Percentiles rank a stretch among this genome's conserved stretches.
Conservation (phyloP, 2,888 invertebrate genomes). For the Azorinus chamasolen region DNA sequence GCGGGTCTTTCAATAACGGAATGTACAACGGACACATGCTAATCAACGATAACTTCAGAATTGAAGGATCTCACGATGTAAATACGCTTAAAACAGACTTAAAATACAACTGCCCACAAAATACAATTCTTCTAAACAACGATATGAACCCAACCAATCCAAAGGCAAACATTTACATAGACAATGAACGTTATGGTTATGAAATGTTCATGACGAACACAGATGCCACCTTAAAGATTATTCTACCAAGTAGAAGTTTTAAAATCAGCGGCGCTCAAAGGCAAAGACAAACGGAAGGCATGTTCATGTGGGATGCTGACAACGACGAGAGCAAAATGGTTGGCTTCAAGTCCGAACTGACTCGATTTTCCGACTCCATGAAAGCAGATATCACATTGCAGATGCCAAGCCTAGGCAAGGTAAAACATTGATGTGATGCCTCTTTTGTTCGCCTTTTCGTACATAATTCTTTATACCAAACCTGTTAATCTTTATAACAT, state of each 20-base stretch:
- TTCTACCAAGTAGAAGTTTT: conserved; percentile 65
- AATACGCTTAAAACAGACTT: conserved; percentile 13
- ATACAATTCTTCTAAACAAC: conserved; percentile 8
- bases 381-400: conserved; percentile 69
- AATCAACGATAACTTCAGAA: background rate
- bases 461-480: too few species aligned
- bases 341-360: conserved; percentile 54
- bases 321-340: conserved; percentile 72
- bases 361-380: conserved; percentile 50
- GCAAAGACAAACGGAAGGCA: conserved; percentile 50
- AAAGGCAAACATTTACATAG: conserved; percentile 13
- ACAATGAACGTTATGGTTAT: conserved; percentile 48
- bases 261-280: conserved; percentile 41
- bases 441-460: too few species aligned
- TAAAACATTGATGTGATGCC: conserved; percentile 20
- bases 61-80: conserved; percentile 36
- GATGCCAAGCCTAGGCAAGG: conserved; percentile 74
- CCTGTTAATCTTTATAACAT: too few species aligned
- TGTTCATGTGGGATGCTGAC: conserved; percentile 76
- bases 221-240: conserved; percentile 59
- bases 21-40: background rate
- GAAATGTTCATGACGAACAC: conserved; percentile 27
- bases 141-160: conserved; percentile 8
- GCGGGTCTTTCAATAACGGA: background rate
- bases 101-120: conserved; percentile 24